Evolutionary conservation across 2,888 invertebrate genomes (phyloP).

Genomic region (Pemphredon lugubris): DNA sequence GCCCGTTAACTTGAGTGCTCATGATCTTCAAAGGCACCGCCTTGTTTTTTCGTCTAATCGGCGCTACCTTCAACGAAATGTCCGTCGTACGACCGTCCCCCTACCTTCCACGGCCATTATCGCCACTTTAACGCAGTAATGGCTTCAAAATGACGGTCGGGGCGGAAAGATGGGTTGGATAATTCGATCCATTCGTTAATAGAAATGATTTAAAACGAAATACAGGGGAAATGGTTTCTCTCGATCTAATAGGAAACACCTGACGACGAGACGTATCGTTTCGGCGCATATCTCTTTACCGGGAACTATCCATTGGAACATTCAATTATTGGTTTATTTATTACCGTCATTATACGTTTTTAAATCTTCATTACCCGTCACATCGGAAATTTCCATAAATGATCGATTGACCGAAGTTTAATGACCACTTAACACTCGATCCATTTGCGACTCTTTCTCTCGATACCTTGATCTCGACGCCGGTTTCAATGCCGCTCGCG

Average conservation of each 20-base stretch:
- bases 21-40: slow-evolving; percentile 65
- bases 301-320: too few species aligned
- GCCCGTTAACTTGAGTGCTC: slow-evolving; percentile 61
- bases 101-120: slow-evolving; percentile 41
- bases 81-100: slow-evolving; percentile 7
- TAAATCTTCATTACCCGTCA: too few species aligned
- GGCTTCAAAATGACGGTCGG: slow-evolving; percentile 27
- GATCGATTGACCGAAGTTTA: too few species aligned
- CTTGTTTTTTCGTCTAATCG: slow-evolving; percentile 47
- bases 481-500: too few species aligned
- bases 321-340: too few species aligned
- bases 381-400: too few species aligned
- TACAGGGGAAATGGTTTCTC: too few species aligned
- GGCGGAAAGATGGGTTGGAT: slow-evolving; percentile 16
- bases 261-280: neutral
- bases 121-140: slow-evolving; percentile 47
- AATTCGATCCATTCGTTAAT: slow-evolving; percentile 43
- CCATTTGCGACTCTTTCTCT: too few species aligned
- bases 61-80: slow-evolving; percentile 11
- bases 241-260: too few species aligned
- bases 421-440: too few species aligned
- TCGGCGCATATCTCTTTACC: neutral
- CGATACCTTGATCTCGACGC: too few species aligned
- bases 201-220: slow-evolving; percentile 9
- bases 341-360: too few species aligned